Conservation (phyloP, 2,888 invertebrate species). For the Tachina grossa region DNA sequence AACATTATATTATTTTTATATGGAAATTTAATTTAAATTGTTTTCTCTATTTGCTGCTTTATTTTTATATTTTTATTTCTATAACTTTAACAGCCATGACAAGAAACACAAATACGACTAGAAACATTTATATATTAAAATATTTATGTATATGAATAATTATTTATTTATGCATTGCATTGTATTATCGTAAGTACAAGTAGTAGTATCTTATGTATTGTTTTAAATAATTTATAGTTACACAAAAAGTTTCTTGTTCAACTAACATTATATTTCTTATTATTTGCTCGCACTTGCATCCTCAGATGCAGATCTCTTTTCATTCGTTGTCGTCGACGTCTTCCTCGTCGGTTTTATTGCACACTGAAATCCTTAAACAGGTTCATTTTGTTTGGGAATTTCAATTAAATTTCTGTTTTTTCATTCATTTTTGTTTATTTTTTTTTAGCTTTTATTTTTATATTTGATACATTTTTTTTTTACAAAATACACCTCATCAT, state of each 20-base stretch:
- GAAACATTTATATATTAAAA: neutral
- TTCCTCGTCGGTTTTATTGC: conserved; percentile 18
- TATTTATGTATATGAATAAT: neutral
- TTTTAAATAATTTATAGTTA: conserved; percentile 33
- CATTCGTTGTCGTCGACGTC: neutral
- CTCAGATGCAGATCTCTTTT: conserved; percentile 55
- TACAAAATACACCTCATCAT: conserved; percentile 30
- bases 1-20: conserved; percentile 3
- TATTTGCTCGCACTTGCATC: conserved; percentile 62
- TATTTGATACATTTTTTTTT: neutral
- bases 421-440: conserved; percentile 16
- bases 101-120: conserved; percentile 34
- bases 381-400: conserved; percentile 31
- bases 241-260: conserved; percentile 40
- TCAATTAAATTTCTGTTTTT: conserved; percentile 17
- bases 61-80: neutral
- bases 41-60: neutral
- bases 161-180: conserved; percentile 43
- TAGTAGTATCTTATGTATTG: neutral
- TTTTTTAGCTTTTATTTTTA: neutral
- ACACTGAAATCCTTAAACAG: conserved; percentile 21
- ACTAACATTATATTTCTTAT: conserved; percentile 70
- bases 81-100: conserved; percentile 34
- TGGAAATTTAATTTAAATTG: neutral
- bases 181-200: conserved; percentile 4